These are phyloP conservation scores for Pogonocherus hispidulus DNA, from an alignment of 2,888 invertebrate species.

Conservation along the genomic window DNA sequence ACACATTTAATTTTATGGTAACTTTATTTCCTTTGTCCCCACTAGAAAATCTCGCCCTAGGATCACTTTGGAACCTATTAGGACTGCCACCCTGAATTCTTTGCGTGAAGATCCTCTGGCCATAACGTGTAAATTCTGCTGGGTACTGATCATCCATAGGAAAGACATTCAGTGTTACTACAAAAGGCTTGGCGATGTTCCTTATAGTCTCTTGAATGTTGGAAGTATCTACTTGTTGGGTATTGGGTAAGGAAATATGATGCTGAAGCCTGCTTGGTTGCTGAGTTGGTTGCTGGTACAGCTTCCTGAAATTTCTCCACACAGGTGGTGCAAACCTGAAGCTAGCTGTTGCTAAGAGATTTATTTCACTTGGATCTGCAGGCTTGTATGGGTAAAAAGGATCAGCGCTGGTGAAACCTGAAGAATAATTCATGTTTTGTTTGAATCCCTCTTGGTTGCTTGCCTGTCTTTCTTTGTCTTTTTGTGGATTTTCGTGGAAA, in stretches of 20 bases:
- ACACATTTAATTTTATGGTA: conserved; percentile 55
- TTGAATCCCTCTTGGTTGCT: conserved; percentile 26
- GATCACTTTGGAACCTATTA: not conserved
- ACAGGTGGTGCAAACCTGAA: conserved; percentile 67
- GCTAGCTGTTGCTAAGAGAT: conserved; percentile 76
- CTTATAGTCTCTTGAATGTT: conserved; percentile 39
- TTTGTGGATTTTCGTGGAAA: not conserved
- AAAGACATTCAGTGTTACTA: conserved; percentile 54
- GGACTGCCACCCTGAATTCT: conserved; percentile 7
- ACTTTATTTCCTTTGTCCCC: conserved; percentile 42
- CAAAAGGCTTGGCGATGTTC: conserved; percentile 44
- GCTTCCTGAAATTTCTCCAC: conserved; percentile 52
- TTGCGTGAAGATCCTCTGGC: conserved; percentile 3
- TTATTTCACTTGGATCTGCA: conserved; percentile 80
- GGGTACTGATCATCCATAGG: conserved; percentile 45
- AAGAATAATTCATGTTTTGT: conserved; percentile 11
- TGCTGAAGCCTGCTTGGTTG: conserved; percentile 1
- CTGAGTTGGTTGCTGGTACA: conserved; percentile 25
- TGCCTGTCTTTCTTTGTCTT: conserved; percentile 23
- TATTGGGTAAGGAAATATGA: not conserved
- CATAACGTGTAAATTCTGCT: not conserved
- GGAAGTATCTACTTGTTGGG: conserved; percentile 31
- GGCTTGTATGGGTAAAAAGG: conserved; percentile 81
- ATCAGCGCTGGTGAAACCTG: conserved; percentile 66
- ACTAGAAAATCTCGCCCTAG: not conserved